Conservation (phyloP, 2,113 vertebrate genomes). For the Sapajus apella region DNA sequence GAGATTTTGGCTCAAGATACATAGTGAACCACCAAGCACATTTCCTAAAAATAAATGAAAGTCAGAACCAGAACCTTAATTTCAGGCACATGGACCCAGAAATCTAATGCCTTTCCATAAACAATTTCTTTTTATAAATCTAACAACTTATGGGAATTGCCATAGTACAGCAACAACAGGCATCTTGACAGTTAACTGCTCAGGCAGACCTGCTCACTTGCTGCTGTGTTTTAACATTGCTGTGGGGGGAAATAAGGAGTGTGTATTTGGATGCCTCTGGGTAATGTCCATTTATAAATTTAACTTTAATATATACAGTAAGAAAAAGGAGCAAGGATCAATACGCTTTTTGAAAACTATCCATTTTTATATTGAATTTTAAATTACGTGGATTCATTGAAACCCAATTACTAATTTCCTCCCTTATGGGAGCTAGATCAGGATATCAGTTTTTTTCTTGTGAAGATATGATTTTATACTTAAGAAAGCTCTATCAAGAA, state of each 20-base stretch:
- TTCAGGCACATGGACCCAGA: background rate
- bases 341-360: slow-evolving; percentile 56
- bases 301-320: slow-evolving; percentile 22
- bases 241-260: background rate
- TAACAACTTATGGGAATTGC: background rate
- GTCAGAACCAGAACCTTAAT: background rate
- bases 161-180: background rate
- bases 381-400: slow-evolving; percentile 54
- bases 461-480: background rate
- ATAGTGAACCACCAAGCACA: background rate
- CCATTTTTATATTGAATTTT: slow-evolving; percentile 62
- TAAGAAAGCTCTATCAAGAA: background rate
- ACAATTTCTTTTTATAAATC: background rate
- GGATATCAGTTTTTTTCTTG: slow-evolving; percentile 16
- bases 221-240: background rate
- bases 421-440: background rate
- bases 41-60: background rate
- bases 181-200: background rate
- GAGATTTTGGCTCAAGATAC: background rate
- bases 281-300: slow-evolving; percentile 18
- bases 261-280: background rate
- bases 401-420: slow-evolving; percentile 54
- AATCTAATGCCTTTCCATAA: background rate
- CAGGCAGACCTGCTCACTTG: background rate
- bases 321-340: slow-evolving; percentile 54